Evolutionary conservation across 2,888 invertebrate genomes (phyloP), one percentile per base, ranked within the genome.

Genomic region (Himalopsyche kuldschensis): DNA sequence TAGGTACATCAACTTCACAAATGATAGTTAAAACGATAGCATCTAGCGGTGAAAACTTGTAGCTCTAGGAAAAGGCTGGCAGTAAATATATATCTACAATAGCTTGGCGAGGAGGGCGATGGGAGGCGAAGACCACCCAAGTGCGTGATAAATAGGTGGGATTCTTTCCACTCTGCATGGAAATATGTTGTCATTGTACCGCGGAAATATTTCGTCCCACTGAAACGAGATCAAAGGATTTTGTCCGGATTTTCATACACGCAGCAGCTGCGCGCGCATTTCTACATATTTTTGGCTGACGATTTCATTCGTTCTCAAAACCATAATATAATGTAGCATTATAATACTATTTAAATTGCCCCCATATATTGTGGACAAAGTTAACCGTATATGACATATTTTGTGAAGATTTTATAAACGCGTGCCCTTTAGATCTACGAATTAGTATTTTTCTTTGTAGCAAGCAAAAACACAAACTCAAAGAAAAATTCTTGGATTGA

Each of bases 121-220:
- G 81, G 48, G 24, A 30, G 35, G 35, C 47, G n/a, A 24, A 31
- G 32, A 24, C 35, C 35, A 11, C 32, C 78, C 32, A 17, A 78
- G 81, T 81, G 81, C 78, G 82, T 79, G 35, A 79, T 82, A 79
- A 82, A 82, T 82, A 75, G 75, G 79, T 69, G 69, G 79, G 79
- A 82, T 82, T 82, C 82, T 82, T 82, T 79, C 55, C 82, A 46
- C 79, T 79, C 77, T 75, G 75, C 75, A 79, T 63, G 79, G 78
- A 75, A 79, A 82, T 82, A 82, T 79, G 75, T 82, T 35, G 48
- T 79, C 79, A 78, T 79, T 79, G 79, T 79, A 47, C 79, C n/a
- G 17, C 17, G 20, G 30, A 69, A 78, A 78, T 82, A 78, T 78
- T 77, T 63, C 46, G 48, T 55, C n/a, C 32, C 24, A 32, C 32